Percentiles rank a stretch among this genome's conserved stretches.
Conservation (phyloP, 1,140 invertebrate species). For the Bombus ignitus region DNA sequence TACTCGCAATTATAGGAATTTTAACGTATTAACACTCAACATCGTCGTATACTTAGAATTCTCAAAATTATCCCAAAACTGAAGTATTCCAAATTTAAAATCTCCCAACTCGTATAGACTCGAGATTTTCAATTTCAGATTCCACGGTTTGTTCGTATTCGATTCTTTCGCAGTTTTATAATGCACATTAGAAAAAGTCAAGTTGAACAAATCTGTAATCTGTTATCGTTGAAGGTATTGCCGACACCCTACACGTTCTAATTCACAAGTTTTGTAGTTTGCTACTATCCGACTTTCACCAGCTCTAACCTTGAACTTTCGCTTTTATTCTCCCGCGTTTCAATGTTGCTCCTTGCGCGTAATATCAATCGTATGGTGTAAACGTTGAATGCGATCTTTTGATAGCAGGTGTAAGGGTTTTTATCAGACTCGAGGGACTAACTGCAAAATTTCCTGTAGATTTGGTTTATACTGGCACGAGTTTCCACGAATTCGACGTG, state of each 20-base stretch:
- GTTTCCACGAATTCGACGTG: slow-evolving; percentile 58
- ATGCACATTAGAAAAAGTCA: too few species aligned
- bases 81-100: too few species aligned
- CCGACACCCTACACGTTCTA: too few species aligned
- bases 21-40: too few species aligned
- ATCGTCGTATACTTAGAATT: too few species aligned
- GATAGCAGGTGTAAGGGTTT: neutral
- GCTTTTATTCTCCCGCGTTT: neutral
- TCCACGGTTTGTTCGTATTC: neutral
- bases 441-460: slow-evolving; percentile 15
- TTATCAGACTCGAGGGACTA: slow-evolving; percentile 1
- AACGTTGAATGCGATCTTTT: neutral
- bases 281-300: neutral
- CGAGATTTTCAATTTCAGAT: neutral
- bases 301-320: neutral
- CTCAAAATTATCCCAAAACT: too few species aligned
- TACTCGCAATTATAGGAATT: too few species aligned
- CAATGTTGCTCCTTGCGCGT: neutral
- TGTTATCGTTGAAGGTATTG: too few species aligned
- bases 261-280: too few species aligned
- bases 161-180: too few species aligned
- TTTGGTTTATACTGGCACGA: slow-evolving; percentile 14
- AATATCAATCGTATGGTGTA: neutral
- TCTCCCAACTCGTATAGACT: too few species aligned
- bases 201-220: too few species aligned